Conservation (phyloP, 2,113 vertebrate genomes). For the Notechis scutatus region DNA sequence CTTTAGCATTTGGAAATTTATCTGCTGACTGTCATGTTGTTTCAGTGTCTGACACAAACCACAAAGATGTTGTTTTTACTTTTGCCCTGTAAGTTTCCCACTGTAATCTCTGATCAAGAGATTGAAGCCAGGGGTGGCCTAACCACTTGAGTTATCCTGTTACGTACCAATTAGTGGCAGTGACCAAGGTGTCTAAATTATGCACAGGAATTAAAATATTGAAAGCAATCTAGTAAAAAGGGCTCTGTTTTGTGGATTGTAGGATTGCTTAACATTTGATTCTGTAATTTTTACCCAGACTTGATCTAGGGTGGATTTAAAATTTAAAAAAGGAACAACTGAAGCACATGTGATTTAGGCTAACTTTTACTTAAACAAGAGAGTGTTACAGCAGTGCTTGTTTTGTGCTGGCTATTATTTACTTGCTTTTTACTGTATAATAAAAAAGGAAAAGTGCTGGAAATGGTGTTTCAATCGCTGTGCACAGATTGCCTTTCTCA, state of each 20-base stretch:
- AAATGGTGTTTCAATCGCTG: constrained; percentile 22
- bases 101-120: constrained; percentile 38
- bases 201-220: neutral
- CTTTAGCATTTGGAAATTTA: constrained; percentile 28
- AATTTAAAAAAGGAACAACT: neutral
- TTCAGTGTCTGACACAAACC: constrained; percentile 51
- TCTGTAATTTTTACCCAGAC: constrained; percentile 30
- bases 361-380: constrained; percentile 5
- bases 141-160: constrained; percentile 7
- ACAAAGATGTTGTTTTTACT: constrained; percentile 55
- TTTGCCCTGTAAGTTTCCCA: constrained; percentile 44
- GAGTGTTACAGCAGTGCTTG: constrained; percentile 8
- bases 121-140: constrained; percentile 24
- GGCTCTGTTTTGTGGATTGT: neutral
- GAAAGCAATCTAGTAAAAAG: neutral
- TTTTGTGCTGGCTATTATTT: constrained; percentile 18
- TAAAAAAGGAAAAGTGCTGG: constrained; percentile 42
- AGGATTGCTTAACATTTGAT: constrained; percentile 19
- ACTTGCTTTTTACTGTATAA: neutral
- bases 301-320: constrained; percentile 11
- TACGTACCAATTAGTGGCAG: constrained; percentile 41
- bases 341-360: constrained; percentile 14
- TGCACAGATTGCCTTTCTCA: constrained; percentile 40
- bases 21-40: constrained; percentile 44
- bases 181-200: constrained; percentile 11